Conservation (phyloP, 1,140 invertebrate species). For the Gerris buenoi region DNA sequence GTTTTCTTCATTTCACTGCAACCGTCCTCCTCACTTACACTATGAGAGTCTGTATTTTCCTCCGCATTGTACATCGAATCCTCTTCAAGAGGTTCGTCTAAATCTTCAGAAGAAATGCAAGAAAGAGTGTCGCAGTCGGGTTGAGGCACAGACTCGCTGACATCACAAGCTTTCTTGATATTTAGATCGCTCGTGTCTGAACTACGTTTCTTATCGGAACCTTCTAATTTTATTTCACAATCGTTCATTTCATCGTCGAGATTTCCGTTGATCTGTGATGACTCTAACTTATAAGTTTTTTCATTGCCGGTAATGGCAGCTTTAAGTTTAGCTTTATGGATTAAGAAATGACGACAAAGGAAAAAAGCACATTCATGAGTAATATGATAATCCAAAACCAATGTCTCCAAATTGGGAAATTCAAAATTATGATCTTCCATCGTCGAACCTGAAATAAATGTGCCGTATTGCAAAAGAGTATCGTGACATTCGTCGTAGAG, state of each 20-base stretch:
- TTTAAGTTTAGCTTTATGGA: not conserved
- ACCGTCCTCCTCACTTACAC: not conserved
- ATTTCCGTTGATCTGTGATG: too few relatives aligned
- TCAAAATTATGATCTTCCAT: slow-evolving; percentile 86
- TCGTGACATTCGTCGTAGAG: slow-evolving; percentile 71
- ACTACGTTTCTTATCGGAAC: too few relatives aligned
- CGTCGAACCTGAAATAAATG: slow-evolving; percentile 81
- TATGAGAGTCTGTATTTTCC: not conserved
- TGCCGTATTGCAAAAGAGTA: slow-evolving; percentile 93
- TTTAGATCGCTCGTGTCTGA: too few relatives aligned
- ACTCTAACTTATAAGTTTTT: too few relatives aligned
- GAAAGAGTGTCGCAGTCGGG: not conserved
- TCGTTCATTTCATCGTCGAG: too few relatives aligned
- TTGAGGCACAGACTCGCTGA: too few relatives aligned
- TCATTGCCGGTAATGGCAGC: not conserved
- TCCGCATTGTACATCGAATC: not conserved
- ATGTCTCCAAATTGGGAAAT: slow-evolving; percentile 72
- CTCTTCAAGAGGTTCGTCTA: not conserved
- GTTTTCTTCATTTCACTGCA: not conserved
- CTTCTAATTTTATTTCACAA: too few relatives aligned
- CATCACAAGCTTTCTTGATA: too few relatives aligned
- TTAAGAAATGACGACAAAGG: slow-evolving; percentile 75
- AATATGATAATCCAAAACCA: slow-evolving; percentile 86
- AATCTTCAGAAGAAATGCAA: not conserved
- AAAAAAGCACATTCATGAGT: slow-evolving; percentile 94